Conservation (phyloP, 2,888 invertebrate species). For the Neoscelio sp. region DNA sequence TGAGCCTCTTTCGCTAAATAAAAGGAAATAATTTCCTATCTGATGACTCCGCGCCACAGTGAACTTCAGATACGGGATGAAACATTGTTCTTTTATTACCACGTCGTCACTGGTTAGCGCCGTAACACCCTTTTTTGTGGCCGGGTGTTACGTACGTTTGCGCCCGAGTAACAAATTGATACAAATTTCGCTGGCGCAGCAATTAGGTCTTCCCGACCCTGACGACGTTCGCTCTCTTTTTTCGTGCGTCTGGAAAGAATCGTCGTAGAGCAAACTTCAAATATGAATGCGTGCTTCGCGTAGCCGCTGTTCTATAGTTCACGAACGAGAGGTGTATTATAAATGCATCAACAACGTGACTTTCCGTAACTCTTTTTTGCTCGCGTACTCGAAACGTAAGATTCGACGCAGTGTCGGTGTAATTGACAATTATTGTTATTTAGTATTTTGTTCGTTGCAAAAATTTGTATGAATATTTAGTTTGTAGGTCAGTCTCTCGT, state of each 20-base stretch:
- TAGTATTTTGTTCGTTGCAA: constrained; percentile 5
- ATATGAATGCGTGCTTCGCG: constrained; percentile 26
- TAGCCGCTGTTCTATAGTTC: not conserved
- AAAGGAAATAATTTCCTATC: constrained; percentile 53
- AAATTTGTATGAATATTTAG: constrained; percentile 23
- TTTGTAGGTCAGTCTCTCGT: constrained; percentile 30
- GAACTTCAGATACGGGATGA: constrained; percentile 26
- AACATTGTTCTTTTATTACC: constrained; percentile 40
- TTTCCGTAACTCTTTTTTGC: not conserved
- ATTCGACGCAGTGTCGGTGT: constrained; percentile 4
- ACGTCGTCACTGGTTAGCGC: constrained; percentile 14
- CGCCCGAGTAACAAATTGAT: constrained; percentile 32
- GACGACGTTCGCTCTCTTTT: not conserved
- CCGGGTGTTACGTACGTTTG: not conserved
- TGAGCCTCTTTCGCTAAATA: constrained; percentile 38
- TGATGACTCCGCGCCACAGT: constrained; percentile 44
- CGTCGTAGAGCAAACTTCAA: constrained; percentile 12
- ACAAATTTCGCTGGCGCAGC: constrained; percentile 18
- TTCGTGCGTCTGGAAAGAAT: not conserved
- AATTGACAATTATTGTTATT: constrained; percentile 14
- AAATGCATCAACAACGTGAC: constrained; percentile 19
- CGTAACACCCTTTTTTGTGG: constrained; percentile 9
- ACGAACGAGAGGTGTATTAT: constrained; percentile 14
- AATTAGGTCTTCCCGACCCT: constrained; percentile 10
- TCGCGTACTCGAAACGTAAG: not conserved